Conservation (phyloP, 2,888 invertebrate species). For the Leptopterna dolabrata region DNA sequence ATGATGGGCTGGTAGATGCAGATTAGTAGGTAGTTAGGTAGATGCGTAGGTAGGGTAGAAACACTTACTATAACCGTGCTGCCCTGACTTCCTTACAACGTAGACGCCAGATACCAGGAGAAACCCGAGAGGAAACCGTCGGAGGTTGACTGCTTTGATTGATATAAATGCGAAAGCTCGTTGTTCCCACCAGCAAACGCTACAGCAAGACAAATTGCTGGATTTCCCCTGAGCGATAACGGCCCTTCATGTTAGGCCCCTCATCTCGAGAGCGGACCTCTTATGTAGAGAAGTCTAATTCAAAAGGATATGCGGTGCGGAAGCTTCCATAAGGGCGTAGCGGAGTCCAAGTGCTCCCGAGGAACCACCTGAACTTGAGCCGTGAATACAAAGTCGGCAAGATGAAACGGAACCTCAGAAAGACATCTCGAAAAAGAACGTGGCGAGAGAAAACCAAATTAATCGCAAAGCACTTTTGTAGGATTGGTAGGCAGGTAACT, state of each 20-base stretch:
- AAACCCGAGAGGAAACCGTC: background rate
- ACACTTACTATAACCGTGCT: background rate
- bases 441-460: background rate
- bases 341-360: too few relatives aligned
- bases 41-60: background rate
- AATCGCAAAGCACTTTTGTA: background rate
- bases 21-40: background rate
- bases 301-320: background rate
- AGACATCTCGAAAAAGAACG: background rate
- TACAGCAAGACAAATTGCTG: constrained; percentile 6
- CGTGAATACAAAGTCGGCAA: background rate
- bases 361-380: too few relatives aligned
- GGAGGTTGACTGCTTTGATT: constrained; percentile 18
- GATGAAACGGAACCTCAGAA: background rate
- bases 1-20: too few relatives aligned
- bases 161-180: constrained; percentile 24
- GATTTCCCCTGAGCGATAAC: constrained; percentile 9
- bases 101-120: background rate
- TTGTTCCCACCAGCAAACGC: background rate
- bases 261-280: background rate
- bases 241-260: background rate
- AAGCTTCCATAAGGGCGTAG: background rate
- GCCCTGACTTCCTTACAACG: background rate
- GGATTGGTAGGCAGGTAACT: too few relatives aligned
- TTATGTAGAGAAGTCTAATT: background rate